phyloP scores from a whole-genome alignment of 2,888 invertebrate species.

The Dexiosoma caninum region DNA sequence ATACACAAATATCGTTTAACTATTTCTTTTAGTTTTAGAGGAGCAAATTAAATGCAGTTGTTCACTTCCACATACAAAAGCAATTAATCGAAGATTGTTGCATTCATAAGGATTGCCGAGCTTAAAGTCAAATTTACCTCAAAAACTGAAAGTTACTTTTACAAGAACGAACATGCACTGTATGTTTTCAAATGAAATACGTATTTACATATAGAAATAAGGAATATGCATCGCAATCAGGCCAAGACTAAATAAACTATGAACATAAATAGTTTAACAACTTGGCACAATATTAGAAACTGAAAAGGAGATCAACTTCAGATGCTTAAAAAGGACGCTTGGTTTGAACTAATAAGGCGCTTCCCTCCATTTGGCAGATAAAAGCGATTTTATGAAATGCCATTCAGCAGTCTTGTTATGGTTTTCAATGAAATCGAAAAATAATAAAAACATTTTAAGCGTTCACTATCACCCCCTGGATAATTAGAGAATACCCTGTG shows the following conservation, averaged over 20 bases:
- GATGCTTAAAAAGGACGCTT: no score
- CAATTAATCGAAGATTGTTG: neutral
- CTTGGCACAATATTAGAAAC: neutral
- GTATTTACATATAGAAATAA: neutral
- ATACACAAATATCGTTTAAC: neutral
- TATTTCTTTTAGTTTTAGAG: conserved; percentile 7
- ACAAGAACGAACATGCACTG: neutral
- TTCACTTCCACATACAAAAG: neutral
- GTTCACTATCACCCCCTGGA: no score
- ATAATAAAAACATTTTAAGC: no score
- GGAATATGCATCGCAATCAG: neutral
- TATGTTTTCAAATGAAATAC: neutral
- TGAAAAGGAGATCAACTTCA: neutral
- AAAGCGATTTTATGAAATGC: no score
- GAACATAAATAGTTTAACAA: neutral
- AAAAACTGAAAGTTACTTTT: neutral
- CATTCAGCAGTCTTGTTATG: no score
- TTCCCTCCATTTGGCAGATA: no score
- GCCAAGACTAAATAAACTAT: neutral
- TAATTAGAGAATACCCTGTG: no score
- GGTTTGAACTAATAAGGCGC: no score
- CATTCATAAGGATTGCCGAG: neutral
- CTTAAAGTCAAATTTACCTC: neutral
- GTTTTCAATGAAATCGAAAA: no score
- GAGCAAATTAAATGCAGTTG: conserved; percentile 24